Evolutionary conservation across 1,140 invertebrate genomes (phyloP), one percentile per base, ranked within the genome.

Genomic region (Hormaphis cornu): DNA sequence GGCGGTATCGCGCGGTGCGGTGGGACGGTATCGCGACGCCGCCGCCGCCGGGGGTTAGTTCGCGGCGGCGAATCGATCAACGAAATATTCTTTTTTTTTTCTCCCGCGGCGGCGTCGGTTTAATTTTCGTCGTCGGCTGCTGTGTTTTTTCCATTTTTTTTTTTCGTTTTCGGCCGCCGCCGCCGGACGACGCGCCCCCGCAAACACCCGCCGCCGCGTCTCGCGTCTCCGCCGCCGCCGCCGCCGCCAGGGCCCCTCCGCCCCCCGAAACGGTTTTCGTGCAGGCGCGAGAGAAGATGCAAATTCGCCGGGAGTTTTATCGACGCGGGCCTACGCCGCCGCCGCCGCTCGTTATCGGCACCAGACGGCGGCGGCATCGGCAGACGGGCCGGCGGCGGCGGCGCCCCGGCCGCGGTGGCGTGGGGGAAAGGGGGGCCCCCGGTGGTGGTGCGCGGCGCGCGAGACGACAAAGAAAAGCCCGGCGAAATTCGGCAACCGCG

Each of bases 371-470:
- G 75, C 70, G 16, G 75, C 70, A n/a, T 75, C 72, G 69, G 75
- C 73, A 44, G 59, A 20, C 28, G 61, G 56, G n/a, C 69, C 73
- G 61, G 74, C 72, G 24, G 70, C 75, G 75, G 71, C n/a, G n/a
- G n/a, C n/a, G n/a, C n/a, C n/a, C n/a, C n/a, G n/a, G n/a, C n/a
- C n/a, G 79, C 77, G 75, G n/a, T n/a, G 77, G 78, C 72, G 77
- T 76, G 73, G 77, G 78, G 74, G 78, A 18, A n/a, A n/a, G 35
- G 33, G 54, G 54, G 33, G 53, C 30, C 7, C n/a, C 28, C 18
- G 28, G 52, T 28, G 18, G 35, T 40, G n/a, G 46, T 50, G 14
- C 54, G 30, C 30, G 30, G 30, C 30, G 30, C 30, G 77, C 73
- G 78, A 66, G 61, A 66, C 61, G 61, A 66, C 61, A 66, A 66